Percentiles rank a stretch among this genome's conserved stretches.
These are phyloP conservation scores for Drosophila miranda DNA, from an alignment of 1,140 invertebrate genomes.

Conservation along the genomic window DNA sequence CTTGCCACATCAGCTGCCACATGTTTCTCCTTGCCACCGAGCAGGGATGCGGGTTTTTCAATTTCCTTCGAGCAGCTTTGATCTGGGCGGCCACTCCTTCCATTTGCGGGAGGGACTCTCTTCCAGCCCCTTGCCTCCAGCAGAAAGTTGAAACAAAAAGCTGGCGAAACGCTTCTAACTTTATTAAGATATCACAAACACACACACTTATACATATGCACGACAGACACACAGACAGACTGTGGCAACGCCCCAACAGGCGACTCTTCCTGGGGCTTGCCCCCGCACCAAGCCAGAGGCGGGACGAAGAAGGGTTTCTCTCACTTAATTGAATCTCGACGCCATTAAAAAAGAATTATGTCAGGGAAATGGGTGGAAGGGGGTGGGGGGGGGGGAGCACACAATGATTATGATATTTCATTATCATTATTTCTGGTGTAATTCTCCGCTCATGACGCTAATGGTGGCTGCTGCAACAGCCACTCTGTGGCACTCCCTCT, in stretches of 20 bases:
- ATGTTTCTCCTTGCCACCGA: too few relatives aligned
- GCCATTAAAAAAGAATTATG: slow-evolving; percentile 75
- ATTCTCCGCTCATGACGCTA: slow-evolving; percentile 53
- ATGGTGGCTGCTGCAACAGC: slow-evolving; percentile 44
- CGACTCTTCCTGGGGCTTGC: slow-evolving; percentile 2
- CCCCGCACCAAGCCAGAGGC: neutral
- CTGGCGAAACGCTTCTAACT: slow-evolving; percentile 57
- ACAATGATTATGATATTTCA: slow-evolving; percentile 55
- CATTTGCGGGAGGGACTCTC: slow-evolving; percentile 1
- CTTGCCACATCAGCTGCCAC: neutral
- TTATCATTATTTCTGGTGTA: slow-evolving; percentile 36
- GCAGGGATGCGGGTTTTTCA: slow-evolving; percentile 47
- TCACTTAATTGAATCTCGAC: slow-evolving; percentile 71
- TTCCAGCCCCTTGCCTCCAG: slow-evolving; percentile 8
- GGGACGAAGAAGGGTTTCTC: slow-evolving; percentile 40
- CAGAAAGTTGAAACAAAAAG: slow-evolving; percentile 70
- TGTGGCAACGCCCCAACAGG: slow-evolving; percentile 5
- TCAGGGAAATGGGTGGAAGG: slow-evolving; percentile 12
- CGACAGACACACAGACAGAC: neutral
- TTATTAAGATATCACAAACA: slow-evolving; percentile 76
- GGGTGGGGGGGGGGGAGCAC: neutral
- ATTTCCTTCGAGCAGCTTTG: slow-evolving; percentile 69
- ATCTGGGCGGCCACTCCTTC: slow-evolving; percentile 46
- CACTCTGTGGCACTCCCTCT: too few relatives aligned
- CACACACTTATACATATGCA: slow-evolving; percentile 49